Percentiles rank a stretch among this genome's conserved stretches.
Conservation (phyloP, 2,888 invertebrate species). For the Amblyteles armatorius region DNA sequence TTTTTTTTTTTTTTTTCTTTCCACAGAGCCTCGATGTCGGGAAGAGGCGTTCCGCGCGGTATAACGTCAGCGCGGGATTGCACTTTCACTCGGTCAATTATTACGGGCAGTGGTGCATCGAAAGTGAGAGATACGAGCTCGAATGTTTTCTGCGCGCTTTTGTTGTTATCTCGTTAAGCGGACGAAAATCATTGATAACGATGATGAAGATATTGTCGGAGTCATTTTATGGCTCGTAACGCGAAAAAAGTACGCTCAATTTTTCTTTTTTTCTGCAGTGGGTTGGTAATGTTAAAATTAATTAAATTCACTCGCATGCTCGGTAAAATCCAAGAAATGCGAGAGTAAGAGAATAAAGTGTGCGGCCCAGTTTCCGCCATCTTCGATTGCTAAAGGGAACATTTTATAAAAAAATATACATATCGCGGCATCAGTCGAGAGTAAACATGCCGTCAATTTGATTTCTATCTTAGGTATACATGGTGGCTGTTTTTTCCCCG, state of each 20-base stretch:
- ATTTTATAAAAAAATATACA: too few relatives aligned
- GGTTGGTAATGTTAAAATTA: too few relatives aligned
- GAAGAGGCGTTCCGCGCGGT: conserved; percentile 43
- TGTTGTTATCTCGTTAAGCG: neutral
- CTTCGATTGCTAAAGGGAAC: too few relatives aligned
- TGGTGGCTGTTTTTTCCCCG: too few relatives aligned
- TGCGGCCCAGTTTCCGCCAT: too few relatives aligned
- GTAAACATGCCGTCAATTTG: too few relatives aligned
- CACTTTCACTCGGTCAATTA: conserved; percentile 70
- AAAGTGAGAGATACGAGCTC: conserved; percentile 41
- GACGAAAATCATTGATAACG: neutral
- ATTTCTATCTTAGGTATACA: too few relatives aligned
- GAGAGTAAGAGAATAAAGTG: neutral
- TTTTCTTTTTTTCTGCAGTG: neutral
- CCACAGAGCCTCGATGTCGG: conserved; percentile 5
- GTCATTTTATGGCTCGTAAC: neutral
- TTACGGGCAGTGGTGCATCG: conserved; percentile 35
- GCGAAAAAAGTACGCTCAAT: neutral
- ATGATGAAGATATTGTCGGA: neutral
- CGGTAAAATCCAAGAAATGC: neutral
- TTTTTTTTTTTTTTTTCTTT: neutral
- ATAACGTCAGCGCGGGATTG: conserved; percentile 42
- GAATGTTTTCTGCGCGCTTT: conserved; percentile 27
- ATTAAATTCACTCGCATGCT: neutral
- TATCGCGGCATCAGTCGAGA: too few relatives aligned